A percentile compares a stretch with the other conserved stretches of the same genome.
These are phyloP conservation scores for Picathartes gymnocephalus DNA, from an alignment of 2,113 vertebrate genomes.

Conservation along the genomic window DNA sequence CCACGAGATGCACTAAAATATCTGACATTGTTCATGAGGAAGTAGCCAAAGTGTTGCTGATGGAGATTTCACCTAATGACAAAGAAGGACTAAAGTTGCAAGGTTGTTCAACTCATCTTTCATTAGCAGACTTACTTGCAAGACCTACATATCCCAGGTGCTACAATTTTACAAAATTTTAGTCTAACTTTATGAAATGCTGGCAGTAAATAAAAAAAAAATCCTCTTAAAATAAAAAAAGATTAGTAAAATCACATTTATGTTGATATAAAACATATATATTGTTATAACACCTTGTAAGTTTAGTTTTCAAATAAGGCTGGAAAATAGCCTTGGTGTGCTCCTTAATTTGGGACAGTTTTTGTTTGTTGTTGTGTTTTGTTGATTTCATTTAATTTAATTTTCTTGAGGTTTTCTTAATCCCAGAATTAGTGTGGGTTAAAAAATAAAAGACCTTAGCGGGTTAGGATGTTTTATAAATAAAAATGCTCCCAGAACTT, in stretches of 20 bases:
- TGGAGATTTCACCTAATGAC: neutral
- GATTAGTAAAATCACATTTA: neutral
- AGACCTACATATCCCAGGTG: neutral
- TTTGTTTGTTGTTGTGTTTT: neutral
- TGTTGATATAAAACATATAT: neutral
- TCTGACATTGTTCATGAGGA: neutral
- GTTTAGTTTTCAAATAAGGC: neutral
- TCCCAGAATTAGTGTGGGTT: fast-evolving
- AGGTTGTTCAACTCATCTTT: neutral
- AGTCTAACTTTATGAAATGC: neutral
- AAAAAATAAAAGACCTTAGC: neutral
- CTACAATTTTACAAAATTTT: neutral
- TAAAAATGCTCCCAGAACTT: neutral
- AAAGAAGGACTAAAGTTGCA: neutral
- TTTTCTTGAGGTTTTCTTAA: fast-evolving
- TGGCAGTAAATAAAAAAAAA: neutral
- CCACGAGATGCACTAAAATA: neutral
- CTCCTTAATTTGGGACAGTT: fast-evolving
- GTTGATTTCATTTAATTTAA: neutral
- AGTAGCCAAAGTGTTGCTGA: neutral
- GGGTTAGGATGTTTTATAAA: neutral
- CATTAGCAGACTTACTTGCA: neutral
- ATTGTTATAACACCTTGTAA: neutral
- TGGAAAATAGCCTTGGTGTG: neutral
- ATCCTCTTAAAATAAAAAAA: neutral